phyloP scores from a whole-genome alignment of 2,797 vertebrate species.

The Nannoperca australis region DNA sequence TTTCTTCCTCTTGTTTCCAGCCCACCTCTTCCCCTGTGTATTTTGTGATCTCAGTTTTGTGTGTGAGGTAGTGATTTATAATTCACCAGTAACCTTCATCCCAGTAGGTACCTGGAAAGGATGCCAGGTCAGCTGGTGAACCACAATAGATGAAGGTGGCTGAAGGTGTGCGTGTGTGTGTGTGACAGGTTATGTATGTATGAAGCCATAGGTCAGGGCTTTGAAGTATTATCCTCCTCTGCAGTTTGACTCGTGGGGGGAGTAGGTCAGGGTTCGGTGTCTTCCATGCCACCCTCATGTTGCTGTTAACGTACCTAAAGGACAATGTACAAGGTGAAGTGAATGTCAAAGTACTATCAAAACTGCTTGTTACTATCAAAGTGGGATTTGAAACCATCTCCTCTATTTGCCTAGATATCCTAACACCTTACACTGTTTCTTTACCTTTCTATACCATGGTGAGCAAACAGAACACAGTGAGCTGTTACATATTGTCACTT shows the following conservation, averaged over 20 bases:
- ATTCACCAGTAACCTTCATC: conserved; percentile 74
- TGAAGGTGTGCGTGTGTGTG: conserved; percentile 21
- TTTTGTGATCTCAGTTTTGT: conserved; percentile 17
- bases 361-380: background rate
- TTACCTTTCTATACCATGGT: background rate
- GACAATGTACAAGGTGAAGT: conserved; percentile 17
- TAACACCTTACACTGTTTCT: background rate
- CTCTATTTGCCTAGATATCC: background rate
- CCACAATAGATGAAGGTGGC: conserved; percentile 29
- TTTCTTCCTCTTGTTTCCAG: conserved; percentile 20
- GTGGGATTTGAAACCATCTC: background rate
- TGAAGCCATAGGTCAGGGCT: conserved; percentile 51
- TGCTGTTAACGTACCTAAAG: background rate
- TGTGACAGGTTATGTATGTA: background rate
- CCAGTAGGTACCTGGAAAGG: conserved; percentile 31
- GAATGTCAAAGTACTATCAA: conserved; percentile 15
- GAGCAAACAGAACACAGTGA: background rate
- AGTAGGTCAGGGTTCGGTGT: conserved; percentile 14
- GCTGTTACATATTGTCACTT: background rate
- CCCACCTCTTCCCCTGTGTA: background rate
- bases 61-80: conserved; percentile 63
- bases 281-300: background rate
- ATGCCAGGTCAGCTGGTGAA: conserved; percentile 35
- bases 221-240: conserved; percentile 45
- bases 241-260: conserved; percentile 1